These are phyloP conservation scores for Troides aeacus DNA, from an alignment of 2,888 invertebrate genomes.

Conservation along the genomic window DNA sequence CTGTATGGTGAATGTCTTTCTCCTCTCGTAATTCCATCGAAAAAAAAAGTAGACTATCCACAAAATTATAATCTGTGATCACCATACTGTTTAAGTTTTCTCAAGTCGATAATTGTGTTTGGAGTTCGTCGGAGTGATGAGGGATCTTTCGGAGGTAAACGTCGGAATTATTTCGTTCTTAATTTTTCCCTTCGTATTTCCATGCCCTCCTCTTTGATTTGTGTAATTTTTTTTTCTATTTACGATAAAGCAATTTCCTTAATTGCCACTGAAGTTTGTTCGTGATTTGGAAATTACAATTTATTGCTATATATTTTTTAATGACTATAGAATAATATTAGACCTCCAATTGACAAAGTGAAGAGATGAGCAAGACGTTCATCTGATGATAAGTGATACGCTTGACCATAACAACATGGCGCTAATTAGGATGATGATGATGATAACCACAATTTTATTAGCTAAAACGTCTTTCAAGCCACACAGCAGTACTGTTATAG, in stretches of 20 bases:
- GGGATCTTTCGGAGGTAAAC: slow-evolving; percentile 13
- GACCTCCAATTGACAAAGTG: too few relatives aligned
- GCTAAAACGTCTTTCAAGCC: too few relatives aligned
- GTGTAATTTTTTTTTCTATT: slow-evolving; percentile 1
- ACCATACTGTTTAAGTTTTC: slow-evolving; percentile 31
- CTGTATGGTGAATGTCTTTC: too few relatives aligned
- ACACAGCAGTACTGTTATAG: too few relatives aligned
- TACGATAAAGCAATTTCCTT: background rate
- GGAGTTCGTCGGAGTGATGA: slow-evolving; percentile 17
- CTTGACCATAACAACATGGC: too few relatives aligned
- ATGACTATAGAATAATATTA: too few relatives aligned
- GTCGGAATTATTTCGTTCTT: slow-evolving; percentile 11
- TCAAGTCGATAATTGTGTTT: slow-evolving; percentile 43
- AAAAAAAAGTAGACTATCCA: background rate
- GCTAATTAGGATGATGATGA: too few relatives aligned
- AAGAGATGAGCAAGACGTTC: too few relatives aligned
- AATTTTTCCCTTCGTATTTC: background rate
- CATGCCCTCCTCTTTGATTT: background rate
- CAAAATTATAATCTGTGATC: slow-evolving; percentile 12
- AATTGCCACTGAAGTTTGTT: background rate
- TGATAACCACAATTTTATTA: too few relatives aligned
- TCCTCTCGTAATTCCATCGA: too few relatives aligned
- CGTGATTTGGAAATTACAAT: background rate
- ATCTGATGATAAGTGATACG: too few relatives aligned
- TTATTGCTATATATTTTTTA: too few relatives aligned